Conservation (phyloP, 1,140 invertebrate species). For the Hyles vespertilio region DNA sequence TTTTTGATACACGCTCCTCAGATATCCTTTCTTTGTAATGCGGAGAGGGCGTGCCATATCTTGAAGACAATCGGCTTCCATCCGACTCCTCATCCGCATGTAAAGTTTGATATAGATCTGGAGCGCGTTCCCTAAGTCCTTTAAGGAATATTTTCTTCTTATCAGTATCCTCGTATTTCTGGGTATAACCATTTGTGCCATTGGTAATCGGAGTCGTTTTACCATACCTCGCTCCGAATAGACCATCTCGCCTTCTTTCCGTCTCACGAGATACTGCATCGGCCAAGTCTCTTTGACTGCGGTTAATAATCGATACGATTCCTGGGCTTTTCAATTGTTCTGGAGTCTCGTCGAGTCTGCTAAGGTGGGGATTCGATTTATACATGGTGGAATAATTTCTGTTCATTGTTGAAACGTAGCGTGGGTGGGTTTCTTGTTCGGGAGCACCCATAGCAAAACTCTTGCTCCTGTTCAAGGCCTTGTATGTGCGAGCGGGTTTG, state of each 20-base stretch:
- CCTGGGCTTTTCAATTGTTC: conserved; percentile 88
- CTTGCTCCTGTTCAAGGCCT: conserved; percentile 86
- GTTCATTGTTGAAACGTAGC: conserved; percentile 65
- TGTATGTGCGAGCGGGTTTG: conserved; percentile 86
- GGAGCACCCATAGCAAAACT: conserved; percentile 88
- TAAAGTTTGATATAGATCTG: conserved; percentile 83
- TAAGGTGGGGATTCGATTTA: conserved; percentile 86
- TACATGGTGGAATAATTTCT: conserved; percentile 77
- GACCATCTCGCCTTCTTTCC: conserved; percentile 66
- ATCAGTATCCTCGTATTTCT: conserved; percentile 74
- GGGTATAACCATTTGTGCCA: conserved; percentile 62
- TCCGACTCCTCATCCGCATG: conserved; percentile 79
- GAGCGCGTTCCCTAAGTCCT: conserved; percentile 83
- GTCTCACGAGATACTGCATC: conserved; percentile 69
- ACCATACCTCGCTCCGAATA: conserved; percentile 74
- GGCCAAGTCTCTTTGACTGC: conserved; percentile 85
- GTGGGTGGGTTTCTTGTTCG: conserved; percentile 58
- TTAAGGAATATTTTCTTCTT: conserved; percentile 84
- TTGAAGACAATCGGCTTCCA: conserved; percentile 59
- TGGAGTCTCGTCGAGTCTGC: conserved; percentile 80
- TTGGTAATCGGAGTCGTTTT: conserved; percentile 73
- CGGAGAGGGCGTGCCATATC: conserved; percentile 67
- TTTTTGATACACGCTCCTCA: conserved; percentile 51
- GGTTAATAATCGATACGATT: conserved; percentile 88
- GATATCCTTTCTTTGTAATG: conserved; percentile 63